Evolutionary conservation across 2,888 invertebrate species (phyloP).

Genomic region (Nomada goodeniana): DNA sequence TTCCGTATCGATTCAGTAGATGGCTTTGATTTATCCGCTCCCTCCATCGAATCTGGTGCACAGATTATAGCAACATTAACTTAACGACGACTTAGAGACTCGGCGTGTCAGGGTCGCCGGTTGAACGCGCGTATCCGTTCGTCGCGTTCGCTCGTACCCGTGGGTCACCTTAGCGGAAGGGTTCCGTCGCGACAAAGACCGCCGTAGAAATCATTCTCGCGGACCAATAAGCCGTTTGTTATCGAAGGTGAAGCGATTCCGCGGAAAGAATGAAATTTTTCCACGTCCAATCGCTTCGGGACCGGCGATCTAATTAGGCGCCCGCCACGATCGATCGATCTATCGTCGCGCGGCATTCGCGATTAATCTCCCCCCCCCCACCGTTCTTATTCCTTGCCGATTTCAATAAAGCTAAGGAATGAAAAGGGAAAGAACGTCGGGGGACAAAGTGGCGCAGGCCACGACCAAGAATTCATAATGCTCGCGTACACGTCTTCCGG

Average conservation of each 20-base stretch:
- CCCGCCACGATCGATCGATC: constrained; percentile 53
- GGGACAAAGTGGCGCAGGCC: constrained; percentile 39
- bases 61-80: not conserved
- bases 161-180: not conserved
- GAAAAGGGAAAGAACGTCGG: constrained; percentile 28
- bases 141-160: too few relatives aligned
- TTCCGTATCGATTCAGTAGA: not conserved
- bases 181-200: not conserved
- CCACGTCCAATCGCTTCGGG: constrained; percentile 38
- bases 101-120: not conserved
- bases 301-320: constrained; percentile 56
- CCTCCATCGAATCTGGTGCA: not conserved
- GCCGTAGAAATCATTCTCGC: not conserved
- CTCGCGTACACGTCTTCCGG: constrained; percentile 43
- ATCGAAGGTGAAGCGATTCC: not conserved
- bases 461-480: constrained; percentile 63
- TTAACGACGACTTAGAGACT: not conserved
- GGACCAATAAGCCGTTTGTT: constrained; percentile 32
- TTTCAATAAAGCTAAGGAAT: constrained; percentile 61
- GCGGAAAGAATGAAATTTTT: constrained; percentile 50
- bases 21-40: not conserved
- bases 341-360: constrained; percentile 42
- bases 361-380: constrained; percentile 16
- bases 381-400: not conserved
- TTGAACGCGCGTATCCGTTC: too few relatives aligned